Base-by-base conservation (phyloP, 2,888 invertebrate genomes). In the Amblyjoppa fuscipennis region DNA sequence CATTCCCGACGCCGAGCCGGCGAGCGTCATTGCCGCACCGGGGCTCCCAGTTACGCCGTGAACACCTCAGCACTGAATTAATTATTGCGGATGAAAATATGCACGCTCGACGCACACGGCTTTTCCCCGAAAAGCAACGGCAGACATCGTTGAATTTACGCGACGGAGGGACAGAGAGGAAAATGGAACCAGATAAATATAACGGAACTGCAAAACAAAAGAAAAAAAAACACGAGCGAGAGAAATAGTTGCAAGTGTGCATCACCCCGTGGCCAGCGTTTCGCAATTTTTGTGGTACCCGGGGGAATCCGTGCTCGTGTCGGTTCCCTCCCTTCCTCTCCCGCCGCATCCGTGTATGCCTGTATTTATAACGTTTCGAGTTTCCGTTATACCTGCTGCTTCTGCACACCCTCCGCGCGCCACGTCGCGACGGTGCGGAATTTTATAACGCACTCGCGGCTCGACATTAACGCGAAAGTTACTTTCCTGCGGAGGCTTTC, bases 361-460 rank as follows among this genome's bases (percentile, higher is more conserved):
- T 68, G 53, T 28, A 20, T 38, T 38, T 31, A 56, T 34, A 64
- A 38, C 68, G 38, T 59, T 59, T 59, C 59, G 59, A 53, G 41
- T 56, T 66, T 13, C 41, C 49, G 49, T 64, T 73, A 81, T 64
- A 71, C 56, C 80, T 49, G 64, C 78, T 68, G 61, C 70, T 83
- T 59, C 80, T 61, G 79, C 59, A 59, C 59, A 28, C 28, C 28
- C 59, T 82, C 70, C 71, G 69, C 45, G 69, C 73, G 28, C 71
- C 41, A 59, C 69, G 51, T 51, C 66, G 66, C 64, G 56, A 20
- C 69, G 34, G 13, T 71, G 70, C 80, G 83, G 81, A 76, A 88
- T 84, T 89, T 88, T 90, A 87, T 88, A 88, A 88, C 84, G 81
- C 71, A 53, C 76, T 53, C 82, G 59, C 84, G 79, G 78, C 81